Conservation (phyloP, 1,140 invertebrate species). For the Lamellibrachia luymesi region DNA sequence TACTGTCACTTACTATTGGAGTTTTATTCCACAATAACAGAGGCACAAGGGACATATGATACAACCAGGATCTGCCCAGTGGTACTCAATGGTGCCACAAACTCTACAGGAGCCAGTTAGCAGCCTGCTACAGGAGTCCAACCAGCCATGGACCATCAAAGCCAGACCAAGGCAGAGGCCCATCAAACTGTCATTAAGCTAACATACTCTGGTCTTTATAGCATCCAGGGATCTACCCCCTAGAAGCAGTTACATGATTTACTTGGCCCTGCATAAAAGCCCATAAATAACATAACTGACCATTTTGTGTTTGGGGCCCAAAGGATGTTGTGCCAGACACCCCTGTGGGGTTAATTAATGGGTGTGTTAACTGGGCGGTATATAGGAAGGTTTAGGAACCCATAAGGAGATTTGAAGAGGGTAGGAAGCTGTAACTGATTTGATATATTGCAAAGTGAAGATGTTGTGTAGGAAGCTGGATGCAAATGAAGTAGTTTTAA, state of each 20-base stretch:
- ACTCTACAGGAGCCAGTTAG: background rate
- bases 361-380: background rate
- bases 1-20: background rate
- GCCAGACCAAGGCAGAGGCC: background rate
- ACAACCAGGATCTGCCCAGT: background rate
- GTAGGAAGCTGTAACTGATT: background rate
- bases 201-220: background rate
- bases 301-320: background rate
- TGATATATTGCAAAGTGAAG: background rate
- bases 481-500: background rate
- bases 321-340: background rate
- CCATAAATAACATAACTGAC: background rate
- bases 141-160: background rate
- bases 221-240: background rate
- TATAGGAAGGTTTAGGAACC: background rate
- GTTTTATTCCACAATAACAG: background rate
- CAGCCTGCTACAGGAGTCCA: background rate
- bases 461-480: background rate
- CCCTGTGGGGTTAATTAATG: background rate
- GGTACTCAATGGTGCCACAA: background rate
- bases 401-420: background rate
- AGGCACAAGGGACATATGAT: background rate
- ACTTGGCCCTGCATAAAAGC: background rate
- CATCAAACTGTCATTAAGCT: constrained; percentile 1
- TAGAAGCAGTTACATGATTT: background rate